Base-by-base conservation (phyloP, 2,888 invertebrate genomes). In the Lymantria monacha region DNA sequence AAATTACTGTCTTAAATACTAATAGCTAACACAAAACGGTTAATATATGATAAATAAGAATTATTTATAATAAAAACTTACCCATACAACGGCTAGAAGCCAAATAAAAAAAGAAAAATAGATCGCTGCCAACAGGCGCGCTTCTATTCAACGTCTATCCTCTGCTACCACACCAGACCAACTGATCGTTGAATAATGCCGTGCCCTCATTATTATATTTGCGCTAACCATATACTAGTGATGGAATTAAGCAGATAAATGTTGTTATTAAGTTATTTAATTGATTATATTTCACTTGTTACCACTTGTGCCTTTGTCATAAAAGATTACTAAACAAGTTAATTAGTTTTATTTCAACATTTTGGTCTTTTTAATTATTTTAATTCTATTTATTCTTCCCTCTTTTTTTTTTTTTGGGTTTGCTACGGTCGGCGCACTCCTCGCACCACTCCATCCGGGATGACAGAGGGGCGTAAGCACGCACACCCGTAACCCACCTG, bases 71-170 rank as follows among this genome's bases (percentile, higher is more conserved):
- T 49, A 61, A 22, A 22, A 58, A 87, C 92, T 91, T 66, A 92
- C 92, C 92, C 92, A 92, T 92, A 92, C 91, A 92, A 92, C 83
- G 92, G 91, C 92, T 88, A 92, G 90, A 86, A 91, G 91, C 91
- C 92, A 92, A 92, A 92, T 88, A 89, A 92, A 92, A 89, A 90
- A 91, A 84, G 80, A 87, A 91, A 90, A 87, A 81, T 80, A 78
- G 80, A 69, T 77, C 80, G 85, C 80, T 79, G 83, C 78, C 79
- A 72, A 61, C 59, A 67, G 81, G 79, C 82, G 86, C 83, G 80
- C 87, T 76, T 43, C 89, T 82, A 85, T 85, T 70, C 87, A 68
- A 66, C 62, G 79, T 76, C 61, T 60, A 66, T 72, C 77, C 79
- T 71, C 72, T 56, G 56, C 79, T 63, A 77, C 80, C 74, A 71